phyloP scores from a whole-genome alignment of 2,888 invertebrate species.

The Rotaria socialis region DNA sequence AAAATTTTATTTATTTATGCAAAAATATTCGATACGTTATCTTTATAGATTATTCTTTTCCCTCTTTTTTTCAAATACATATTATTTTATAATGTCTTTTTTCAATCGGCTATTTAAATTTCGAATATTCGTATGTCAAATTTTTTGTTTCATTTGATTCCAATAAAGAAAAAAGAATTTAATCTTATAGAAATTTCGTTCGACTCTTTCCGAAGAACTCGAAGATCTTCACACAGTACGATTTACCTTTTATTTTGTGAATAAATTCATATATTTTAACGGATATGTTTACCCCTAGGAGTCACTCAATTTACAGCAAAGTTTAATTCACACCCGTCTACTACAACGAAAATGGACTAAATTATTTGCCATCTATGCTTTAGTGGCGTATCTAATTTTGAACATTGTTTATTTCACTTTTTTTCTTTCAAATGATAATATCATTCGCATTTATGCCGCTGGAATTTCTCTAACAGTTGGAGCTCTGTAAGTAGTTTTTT shows the following conservation, averaged over 20 bases:
- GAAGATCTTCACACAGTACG: conserved; percentile 31
- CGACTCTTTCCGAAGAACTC: conserved; percentile 6
- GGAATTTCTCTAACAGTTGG: neutral
- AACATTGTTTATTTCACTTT: neutral
- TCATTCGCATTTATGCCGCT: neutral
- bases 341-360: neutral
- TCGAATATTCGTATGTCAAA: conserved; percentile 18
- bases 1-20: neutral
- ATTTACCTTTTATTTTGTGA: neutral
- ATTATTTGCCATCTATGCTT: conserved; percentile 7
- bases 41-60: neutral
- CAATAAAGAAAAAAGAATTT: neutral
- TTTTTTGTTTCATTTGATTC: neutral
- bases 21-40: neutral
- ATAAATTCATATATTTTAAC: neutral
- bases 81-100: neutral
- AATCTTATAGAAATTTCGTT: neutral
- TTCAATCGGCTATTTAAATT: neutral
- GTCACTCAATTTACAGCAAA: neutral
- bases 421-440: neutral
- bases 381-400: neutral
- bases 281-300: neutral
- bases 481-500: neutral
- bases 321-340: neutral
- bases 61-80: neutral